A percentile compares a stretch with the other conserved stretches of the same genome.
phyloP scores from a whole-genome alignment of 2,113 vertebrate genomes.

The Cacatua alba region DNA sequence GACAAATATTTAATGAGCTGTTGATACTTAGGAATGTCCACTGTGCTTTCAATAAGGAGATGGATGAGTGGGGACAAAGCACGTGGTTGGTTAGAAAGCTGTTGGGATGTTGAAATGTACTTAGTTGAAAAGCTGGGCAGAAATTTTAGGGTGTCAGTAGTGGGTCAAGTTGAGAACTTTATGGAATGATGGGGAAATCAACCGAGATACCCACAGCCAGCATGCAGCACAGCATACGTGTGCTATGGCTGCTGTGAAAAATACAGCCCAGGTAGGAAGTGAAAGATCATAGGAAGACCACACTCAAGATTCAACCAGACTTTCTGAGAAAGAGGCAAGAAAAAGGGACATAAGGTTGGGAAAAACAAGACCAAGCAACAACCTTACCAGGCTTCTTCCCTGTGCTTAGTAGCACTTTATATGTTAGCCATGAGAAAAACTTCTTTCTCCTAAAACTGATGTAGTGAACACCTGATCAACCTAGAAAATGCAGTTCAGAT shows the following conservation, averaged over 20 bases:
- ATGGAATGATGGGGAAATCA: background rate
- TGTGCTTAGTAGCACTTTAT: background rate
- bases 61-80: background rate
- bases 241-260: background rate
- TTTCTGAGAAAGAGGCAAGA: background rate
- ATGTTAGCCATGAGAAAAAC: background rate
- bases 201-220: background rate
- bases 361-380: background rate
- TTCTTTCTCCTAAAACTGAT: background rate
- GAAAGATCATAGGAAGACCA: background rate
- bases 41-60: background rate
- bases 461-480: background rate
- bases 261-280: background rate
- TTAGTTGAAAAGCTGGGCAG: background rate
- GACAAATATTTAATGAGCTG: background rate
- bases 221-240: background rate
- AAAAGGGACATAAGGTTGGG: background rate
- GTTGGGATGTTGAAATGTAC: background rate
- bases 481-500: background rate
- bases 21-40: background rate
- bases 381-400: background rate
- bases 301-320: background rate
- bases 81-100: background rate
- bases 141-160: background rate
- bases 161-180: background rate